Evolutionary conservation across 2,888 invertebrate genomes (phyloP).

Genomic region (Pseudeuparius sepicola): DNA sequence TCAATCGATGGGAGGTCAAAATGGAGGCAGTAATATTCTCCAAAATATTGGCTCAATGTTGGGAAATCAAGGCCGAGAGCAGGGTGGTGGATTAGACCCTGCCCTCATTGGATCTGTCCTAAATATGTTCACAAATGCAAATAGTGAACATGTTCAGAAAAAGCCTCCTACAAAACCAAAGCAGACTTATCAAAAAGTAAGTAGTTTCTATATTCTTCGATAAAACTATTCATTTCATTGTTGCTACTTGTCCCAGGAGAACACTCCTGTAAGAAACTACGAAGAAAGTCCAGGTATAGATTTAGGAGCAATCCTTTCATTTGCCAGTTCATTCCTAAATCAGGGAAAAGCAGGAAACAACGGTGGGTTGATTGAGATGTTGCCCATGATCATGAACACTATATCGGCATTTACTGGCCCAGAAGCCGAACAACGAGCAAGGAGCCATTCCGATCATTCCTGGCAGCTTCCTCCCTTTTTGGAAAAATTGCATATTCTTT

Average conservation of each 20-base stretch:
- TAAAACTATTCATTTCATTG: too few relatives aligned
- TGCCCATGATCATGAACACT: conserved; percentile 60
- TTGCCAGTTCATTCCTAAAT: conserved; percentile 12
- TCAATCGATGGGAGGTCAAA: conserved; percentile 14
- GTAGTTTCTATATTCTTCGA: too few relatives aligned
- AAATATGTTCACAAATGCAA: conserved; percentile 42
- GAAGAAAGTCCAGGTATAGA: neutral
- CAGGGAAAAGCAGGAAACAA: conserved; percentile 9
- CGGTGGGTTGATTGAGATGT: conserved; percentile 29
- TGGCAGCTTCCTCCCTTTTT: conserved; percentile 61
- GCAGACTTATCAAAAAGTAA: conserved; percentile 9
- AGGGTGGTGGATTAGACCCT: conserved; percentile 44
- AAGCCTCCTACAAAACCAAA: conserved; percentile 11
- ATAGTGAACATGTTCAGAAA: conserved; percentile 16
- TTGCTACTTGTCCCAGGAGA: too few relatives aligned
- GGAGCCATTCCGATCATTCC: conserved; percentile 59
- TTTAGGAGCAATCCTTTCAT: conserved; percentile 5
- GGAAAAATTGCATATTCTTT: conserved; percentile 60
- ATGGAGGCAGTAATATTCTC: conserved; percentile 8
- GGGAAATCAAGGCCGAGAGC: conserved; percentile 11
- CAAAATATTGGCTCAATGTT: conserved; percentile 17
- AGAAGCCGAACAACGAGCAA: conserved; percentile 49
- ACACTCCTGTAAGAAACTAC: too few relatives aligned
- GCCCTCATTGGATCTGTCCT: conserved; percentile 49
- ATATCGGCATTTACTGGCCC: conserved; percentile 46